phyloP scores from a whole-genome alignment of 1,140 invertebrate genomes.

The Macrosteles quadrilineatus region DNA sequence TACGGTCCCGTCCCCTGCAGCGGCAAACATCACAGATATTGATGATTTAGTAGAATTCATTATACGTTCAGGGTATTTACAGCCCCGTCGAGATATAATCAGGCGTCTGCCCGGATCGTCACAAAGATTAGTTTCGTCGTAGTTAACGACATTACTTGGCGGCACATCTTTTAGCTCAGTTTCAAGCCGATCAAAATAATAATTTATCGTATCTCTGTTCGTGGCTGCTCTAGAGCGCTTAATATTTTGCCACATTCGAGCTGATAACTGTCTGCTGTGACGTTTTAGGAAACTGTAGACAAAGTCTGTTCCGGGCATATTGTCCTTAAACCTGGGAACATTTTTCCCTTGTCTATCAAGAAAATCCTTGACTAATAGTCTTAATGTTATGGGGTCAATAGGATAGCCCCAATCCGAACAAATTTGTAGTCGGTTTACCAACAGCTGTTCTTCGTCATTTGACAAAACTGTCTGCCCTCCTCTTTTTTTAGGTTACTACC shows the following conservation, averaged over 20 bases:
- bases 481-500: constrained; percentile 3
- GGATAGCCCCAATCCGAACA: constrained; percentile 19
- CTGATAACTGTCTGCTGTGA: constrained; percentile 42
- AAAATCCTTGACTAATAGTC: constrained; percentile 16
- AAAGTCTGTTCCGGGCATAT: constrained; percentile 17
- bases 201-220: constrained; percentile 11
- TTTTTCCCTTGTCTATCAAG: constrained; percentile 4
- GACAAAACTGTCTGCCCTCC: constrained; percentile 13
- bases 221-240: constrained; percentile 43
- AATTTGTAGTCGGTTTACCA: not conserved
- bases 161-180: constrained; percentile 19
- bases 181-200: constrained; percentile 14
- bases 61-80: constrained; percentile 37
- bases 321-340: constrained; percentile 11
- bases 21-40: constrained; percentile 38
- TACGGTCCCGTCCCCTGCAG: constrained; percentile 34
- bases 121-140: constrained; percentile 51
- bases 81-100: constrained; percentile 33
- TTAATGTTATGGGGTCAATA: constrained; percentile 13
- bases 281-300: constrained; percentile 41
- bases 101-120: constrained; percentile 47
- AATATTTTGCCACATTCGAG: constrained; percentile 45
- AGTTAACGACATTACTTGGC: constrained; percentile 48
- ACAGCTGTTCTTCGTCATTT: not conserved
- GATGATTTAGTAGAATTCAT: constrained; percentile 34